Conservation (phyloP, 2,113 vertebrate species). For the Equus przewalskii region DNA sequence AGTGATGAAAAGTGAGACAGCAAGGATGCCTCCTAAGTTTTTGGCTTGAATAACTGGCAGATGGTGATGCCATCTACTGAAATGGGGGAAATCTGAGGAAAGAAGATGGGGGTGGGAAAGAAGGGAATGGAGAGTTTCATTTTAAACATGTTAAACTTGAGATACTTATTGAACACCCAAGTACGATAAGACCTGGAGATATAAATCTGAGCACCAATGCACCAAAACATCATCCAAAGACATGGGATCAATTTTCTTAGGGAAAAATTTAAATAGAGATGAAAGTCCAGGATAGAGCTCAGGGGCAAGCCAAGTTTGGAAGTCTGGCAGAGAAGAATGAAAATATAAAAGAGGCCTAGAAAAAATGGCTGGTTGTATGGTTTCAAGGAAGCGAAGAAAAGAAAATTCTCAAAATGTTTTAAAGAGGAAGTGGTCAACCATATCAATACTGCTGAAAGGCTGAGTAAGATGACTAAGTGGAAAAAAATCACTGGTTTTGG, state of each 20-base stretch:
- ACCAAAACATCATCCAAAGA: background rate
- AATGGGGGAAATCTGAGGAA: background rate
- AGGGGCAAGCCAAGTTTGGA: background rate
- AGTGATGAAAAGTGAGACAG: background rate
- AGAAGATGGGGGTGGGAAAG: background rate
- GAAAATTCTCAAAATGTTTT: background rate
- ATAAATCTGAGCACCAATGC: background rate
- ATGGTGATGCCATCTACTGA: background rate
- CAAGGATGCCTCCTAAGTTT: background rate
- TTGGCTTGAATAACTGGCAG: background rate
- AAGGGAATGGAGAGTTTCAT: background rate
- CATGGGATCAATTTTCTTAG: background rate
- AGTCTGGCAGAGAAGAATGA: background rate
- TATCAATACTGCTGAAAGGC: background rate
- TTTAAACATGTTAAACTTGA: slow-evolving; percentile 1
- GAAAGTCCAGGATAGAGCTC: background rate
- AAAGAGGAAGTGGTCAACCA: slow-evolving; percentile 13
- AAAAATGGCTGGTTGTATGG: background rate
- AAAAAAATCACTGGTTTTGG: background rate
- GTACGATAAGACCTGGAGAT: background rate
- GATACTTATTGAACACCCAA: background rate
- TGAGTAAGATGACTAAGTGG: background rate
- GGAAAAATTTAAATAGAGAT: background rate
- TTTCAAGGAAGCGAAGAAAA: background rate
- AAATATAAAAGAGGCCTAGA: background rate